Percentiles rank a stretch among this genome's conserved stretches.
Evolutionary conservation across 2,113 vertebrate species (phyloP).

Genomic region (Ornithorhynchus anatinus): DNA sequence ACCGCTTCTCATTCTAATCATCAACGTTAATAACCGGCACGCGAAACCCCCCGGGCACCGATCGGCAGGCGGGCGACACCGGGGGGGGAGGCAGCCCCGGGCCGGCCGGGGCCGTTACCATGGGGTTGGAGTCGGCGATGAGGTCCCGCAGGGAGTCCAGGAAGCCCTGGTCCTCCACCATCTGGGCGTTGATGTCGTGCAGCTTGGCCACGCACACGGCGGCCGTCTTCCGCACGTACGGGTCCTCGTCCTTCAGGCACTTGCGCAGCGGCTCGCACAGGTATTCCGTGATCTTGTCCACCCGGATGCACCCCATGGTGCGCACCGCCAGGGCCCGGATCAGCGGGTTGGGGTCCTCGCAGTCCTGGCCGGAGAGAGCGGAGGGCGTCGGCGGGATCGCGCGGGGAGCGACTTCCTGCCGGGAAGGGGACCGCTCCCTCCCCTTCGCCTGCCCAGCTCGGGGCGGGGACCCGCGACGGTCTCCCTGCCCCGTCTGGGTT

Average conservation of each 20-base stretch:
- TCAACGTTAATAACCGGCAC: no score
- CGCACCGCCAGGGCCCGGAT: slow-evolving; percentile 97
- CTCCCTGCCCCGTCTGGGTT: no score
- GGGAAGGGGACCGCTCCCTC: no score
- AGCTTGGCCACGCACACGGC: slow-evolving; percentile 98
- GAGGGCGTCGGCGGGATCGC: accelerated
- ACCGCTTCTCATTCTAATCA: no score
- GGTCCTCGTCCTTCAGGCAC: slow-evolving; percentile 97
- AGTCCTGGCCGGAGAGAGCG: slow-evolving; percentile 77
- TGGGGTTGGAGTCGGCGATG: slow-evolving; percentile 98
- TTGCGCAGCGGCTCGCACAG: slow-evolving; percentile 96
- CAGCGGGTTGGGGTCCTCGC: slow-evolving; percentile 97
- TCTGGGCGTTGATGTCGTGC: slow-evolving; percentile 98
- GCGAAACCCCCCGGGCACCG: no score
- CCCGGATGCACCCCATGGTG: slow-evolving; percentile 97
- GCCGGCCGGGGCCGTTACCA: no score
- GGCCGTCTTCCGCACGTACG: slow-evolving; percentile 95
- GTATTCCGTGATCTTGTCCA: slow-evolving; percentile 98
- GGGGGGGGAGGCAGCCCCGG: no score
- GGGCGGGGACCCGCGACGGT: no score
- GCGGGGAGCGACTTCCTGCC: no score
- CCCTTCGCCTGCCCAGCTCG: no score
- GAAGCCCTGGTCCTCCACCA: slow-evolving; percentile 99
- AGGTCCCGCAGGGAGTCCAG: slow-evolving; percentile 95
- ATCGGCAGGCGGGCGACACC: no score